Conservation (phyloP, 2,888 invertebrate genomes). For the Epinotia bilunana region DNA sequence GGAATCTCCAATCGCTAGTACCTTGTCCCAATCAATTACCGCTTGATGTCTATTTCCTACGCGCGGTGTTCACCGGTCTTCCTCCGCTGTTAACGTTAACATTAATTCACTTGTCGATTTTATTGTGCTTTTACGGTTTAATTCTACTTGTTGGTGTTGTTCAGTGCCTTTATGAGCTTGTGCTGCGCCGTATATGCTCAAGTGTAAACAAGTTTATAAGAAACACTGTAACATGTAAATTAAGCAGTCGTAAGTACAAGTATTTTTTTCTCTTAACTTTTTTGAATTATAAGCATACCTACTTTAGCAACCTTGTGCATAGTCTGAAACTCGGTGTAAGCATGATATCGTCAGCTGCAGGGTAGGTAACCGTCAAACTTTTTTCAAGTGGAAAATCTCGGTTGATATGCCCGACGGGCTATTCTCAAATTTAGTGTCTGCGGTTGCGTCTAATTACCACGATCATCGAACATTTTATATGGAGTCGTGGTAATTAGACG, state of each 20-base stretch:
- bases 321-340: too few relatives aligned
- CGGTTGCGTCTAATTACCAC: too few relatives aligned
- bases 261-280: neutral
- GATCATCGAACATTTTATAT: too few relatives aligned
- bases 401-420: too few relatives aligned
- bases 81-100: constrained; percentile 32
- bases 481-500: too few relatives aligned
- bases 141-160: constrained; percentile 9
- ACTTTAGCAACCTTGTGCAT: neutral
- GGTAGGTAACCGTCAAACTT: too few relatives aligned
- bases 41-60: constrained; percentile 40
- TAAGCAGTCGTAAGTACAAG: neutral
- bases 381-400: too few relatives aligned
- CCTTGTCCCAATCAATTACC: constrained; percentile 35
- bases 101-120: constrained; percentile 39
- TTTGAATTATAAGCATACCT: neutral
- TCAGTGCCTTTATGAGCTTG: constrained; percentile 28
- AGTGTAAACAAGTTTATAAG: constrained; percentile 4
- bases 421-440: too few relatives aligned
- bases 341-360: too few relatives aligned
- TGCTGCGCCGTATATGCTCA: neutral
- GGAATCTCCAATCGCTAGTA: constrained; percentile 5
- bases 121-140: constrained; percentile 33
- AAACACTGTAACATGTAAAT: constrained; percentile 6
- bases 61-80: constrained; percentile 30